Evolutionary conservation across 2,888 invertebrate species (phyloP), one percentile per base, ranked within the genome.

Genomic region (Empis stercorea): DNA sequence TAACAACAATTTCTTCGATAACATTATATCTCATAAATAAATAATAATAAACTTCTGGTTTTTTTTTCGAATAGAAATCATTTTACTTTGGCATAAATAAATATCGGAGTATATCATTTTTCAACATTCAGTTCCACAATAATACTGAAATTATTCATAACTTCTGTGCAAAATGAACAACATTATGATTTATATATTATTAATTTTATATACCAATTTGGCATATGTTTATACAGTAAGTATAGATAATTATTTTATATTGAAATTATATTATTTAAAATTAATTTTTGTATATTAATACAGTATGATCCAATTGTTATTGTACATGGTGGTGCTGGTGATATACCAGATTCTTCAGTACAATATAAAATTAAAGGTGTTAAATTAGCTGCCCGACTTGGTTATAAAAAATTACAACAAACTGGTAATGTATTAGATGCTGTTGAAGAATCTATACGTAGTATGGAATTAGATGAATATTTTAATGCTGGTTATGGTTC

Each of bases 401-500:
- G 84, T 0, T 77, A 79, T 55, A 63, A 71, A 45, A 63, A 74
- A 7, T 64, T 87, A 15, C 51, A 58, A 23, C 13, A 39, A n/a
- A 61, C 65, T 16, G 78, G 78, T 5, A 72, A 69, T 54, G 78
- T 79, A 0, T 56, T 87, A 38, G 82, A 86, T 62, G 87, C 87
- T 4, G 86, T 87, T 0, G 84, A 86, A 67, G 79, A 76, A 16
- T 85, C 87, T 11, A 81, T 89, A 2, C 72, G 76, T 14, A 69
- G 73, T 13, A 77, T 89, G 78, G 88, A 89, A 65, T 74, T 80
- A 51, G 79, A 84, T 66, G 78, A 79, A 57, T 75, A 75, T 43
- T 89, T 89, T 60, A 88, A 89, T 73, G 85, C 87, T 43, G 88
- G 88, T 2, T 81, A 78, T 61, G 89, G 89, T 3, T 82, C 87